phyloP scores from a whole-genome alignment of 2,113 vertebrate genomes.

The Apteryx owenii region DNA sequence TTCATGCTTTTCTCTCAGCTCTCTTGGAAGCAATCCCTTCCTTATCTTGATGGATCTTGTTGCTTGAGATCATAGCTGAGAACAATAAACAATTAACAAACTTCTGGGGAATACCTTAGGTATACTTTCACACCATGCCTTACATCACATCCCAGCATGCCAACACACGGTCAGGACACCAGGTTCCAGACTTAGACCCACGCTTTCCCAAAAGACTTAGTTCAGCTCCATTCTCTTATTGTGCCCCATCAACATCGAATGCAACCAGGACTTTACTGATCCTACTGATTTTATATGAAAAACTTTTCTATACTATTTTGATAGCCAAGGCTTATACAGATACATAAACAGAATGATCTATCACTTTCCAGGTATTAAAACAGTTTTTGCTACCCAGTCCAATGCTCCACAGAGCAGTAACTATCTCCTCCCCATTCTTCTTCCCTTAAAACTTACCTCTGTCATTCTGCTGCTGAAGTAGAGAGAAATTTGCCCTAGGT shows the following conservation, averaged over 20 bases:
- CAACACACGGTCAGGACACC: rapidly evolving
- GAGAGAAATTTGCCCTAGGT: neutral
- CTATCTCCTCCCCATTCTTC: neutral
- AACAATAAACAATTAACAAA: neutral
- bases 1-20: neutral
- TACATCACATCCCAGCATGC: neutral
- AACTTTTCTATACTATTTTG: neutral
- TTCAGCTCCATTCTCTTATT: too few relatives aligned
- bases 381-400: neutral
- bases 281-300: neutral
- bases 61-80: neutral
- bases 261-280: neutral
- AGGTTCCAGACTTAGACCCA: neutral
- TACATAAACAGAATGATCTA: neutral
- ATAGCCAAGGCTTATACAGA: neutral
- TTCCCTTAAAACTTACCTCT: neutral
- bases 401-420: neutral
- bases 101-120: neutral
- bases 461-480: neutral
- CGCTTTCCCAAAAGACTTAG: neutral
- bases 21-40: neutral
- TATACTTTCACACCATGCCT: neutral
- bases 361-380: neutral
- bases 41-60: neutral
- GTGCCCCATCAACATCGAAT: rapidly evolving